Base-by-base conservation (phyloP, 2,113 vertebrate species). In the Sitta europaea region DNA sequence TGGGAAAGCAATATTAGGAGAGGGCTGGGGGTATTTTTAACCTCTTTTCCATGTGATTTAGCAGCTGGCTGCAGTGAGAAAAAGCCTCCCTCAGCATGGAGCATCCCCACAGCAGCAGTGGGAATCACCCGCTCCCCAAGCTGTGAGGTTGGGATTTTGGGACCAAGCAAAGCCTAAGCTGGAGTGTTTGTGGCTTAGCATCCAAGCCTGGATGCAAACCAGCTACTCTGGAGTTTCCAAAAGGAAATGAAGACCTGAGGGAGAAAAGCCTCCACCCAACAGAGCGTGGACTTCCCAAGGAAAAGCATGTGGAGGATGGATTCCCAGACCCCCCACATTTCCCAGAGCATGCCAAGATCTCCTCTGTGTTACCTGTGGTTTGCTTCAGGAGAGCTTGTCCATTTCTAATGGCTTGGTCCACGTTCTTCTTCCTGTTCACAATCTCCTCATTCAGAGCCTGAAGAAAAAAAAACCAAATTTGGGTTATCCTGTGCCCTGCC, bases 371-470 rank as follows among this genome's bases (percentile, higher is more conserved):
- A 99, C 99, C 99, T 98, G 99, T 99, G 88, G 99, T 99, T 97
- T 99, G 99, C 96, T 99, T 99, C 47, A 99, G 98, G 48, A 99
- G 98, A 72, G 99, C 99, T 93, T 99, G 99, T 81, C 99, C 99
- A 0, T 99, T 99, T 96, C 99, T 99, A 94, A 99, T 98, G 93
- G 99, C 99, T 98, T 99, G 99, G 97, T 99, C 99, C 92, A 99
- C 99, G 0, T 99, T 99, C 97, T 99, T 99, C 98, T 99, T 99
- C 97, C 99, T 98, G 97, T 99, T 99, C 94, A 99, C 54, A 70
- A 99, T 99, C 94, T 99, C 99, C 93, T 99, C 99, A 45, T 99
- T 99, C 90, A 99, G 97, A 93, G 99, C 97, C 99, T 99, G 93
- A 71, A 94, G 68, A 24, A 86, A 91, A 96, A 86, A 91, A 96